These are phyloP conservation scores for Urocolius indicus DNA, from an alignment of 2,113 vertebrate species.

Conservation along the genomic window DNA sequence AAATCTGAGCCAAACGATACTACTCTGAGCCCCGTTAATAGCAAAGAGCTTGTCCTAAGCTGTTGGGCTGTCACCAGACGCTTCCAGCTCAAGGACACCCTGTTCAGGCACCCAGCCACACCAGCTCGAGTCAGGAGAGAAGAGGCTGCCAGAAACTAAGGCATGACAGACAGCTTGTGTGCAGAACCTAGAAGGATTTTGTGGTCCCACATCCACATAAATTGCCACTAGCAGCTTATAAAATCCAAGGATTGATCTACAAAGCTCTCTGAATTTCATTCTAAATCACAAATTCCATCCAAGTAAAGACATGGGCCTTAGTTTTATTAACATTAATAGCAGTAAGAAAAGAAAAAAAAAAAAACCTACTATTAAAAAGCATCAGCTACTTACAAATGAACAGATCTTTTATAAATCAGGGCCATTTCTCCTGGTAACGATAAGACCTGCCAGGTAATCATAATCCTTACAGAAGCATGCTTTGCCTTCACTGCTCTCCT, in stretches of 20 bases:
- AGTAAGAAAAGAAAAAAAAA: background rate
- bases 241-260: background rate
- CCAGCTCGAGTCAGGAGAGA: fast-evolving
- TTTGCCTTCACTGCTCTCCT: background rate
- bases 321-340: background rate
- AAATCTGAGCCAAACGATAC: background rate
- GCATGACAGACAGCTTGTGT: background rate
- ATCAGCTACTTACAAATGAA: conserved; percentile 29
- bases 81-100: background rate
- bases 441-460: conserved; percentile 15
- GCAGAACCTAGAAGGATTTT: background rate
- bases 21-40: background rate
- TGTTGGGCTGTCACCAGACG: background rate
- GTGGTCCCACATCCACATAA: background rate
- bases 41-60: background rate
- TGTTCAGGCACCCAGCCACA: background rate
- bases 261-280: background rate
- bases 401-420: background rate
- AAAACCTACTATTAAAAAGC: background rate
- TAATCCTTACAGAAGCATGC: conserved; percentile 48
- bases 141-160: background rate
- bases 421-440: conserved; percentile 1
- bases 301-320: background rate
- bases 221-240: background rate
- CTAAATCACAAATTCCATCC: background rate